A percentile compares a stretch with the other conserved stretches of the same genome.
Evolutionary conservation across 2,113 vertebrate genomes (phyloP).

Genomic region (Mohoua ochrocephala): DNA sequence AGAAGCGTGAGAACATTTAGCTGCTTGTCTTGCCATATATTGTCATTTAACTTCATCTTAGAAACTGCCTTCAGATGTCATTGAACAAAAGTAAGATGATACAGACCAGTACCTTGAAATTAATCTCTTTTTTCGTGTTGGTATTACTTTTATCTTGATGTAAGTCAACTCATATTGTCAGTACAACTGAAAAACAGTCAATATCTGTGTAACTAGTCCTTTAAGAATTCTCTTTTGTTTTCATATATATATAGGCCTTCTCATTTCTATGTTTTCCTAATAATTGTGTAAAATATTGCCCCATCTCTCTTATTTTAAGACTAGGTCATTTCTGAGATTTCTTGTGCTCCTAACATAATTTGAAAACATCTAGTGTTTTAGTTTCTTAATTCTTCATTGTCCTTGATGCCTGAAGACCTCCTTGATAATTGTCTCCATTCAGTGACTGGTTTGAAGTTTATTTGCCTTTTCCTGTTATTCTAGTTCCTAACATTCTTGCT

Average conservation of each 20-base stretch:
- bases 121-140: background rate
- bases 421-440: background rate
- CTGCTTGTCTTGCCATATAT: conserved; percentile 1
- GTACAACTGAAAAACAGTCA: background rate
- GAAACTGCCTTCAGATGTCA: conserved; percentile 26
- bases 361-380: background rate
- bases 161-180: background rate
- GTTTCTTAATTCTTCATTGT: background rate
- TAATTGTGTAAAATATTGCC: background rate
- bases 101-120: conserved; percentile 22
- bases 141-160: background rate
- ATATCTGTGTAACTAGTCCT: background rate
- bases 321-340: background rate
- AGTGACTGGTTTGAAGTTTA: background rate
- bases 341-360: background rate
- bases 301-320: background rate
- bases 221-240: background rate
- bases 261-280: background rate
- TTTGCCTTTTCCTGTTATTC: background rate
- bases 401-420: background rate
- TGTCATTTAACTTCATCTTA: conserved; percentile 53
- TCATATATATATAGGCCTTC: background rate
- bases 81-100: background rate
- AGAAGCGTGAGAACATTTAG: conserved; percentile 31
- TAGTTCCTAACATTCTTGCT: background rate